A percentile compares a stretch with the other conserved stretches of the same genome.
Evolutionary conservation across 2,888 invertebrate genomes (phyloP).

Genomic region (Barypeithes pellucidus): DNA sequence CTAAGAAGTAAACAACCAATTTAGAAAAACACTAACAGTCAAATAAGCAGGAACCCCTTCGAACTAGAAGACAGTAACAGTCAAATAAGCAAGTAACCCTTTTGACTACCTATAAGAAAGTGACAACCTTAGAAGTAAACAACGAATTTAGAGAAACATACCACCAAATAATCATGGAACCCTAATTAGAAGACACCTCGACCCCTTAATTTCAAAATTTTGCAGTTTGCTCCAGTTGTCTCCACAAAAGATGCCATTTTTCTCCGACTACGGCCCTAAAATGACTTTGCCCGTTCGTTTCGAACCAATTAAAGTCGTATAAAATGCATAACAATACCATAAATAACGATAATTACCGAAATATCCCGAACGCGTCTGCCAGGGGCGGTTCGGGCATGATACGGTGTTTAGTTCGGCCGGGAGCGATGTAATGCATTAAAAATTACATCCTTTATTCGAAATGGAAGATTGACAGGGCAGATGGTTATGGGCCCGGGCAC

Average conservation of each 20-base stretch:
- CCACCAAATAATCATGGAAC: no score
- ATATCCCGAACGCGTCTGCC: conserved; percentile 10
- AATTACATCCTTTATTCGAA: conserved; percentile 53
- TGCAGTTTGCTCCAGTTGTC: background rate
- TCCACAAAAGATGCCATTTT: background rate
- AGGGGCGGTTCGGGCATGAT: conserved; percentile 37
- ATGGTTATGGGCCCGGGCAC: conserved; percentile 53
- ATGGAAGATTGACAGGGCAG: conserved; percentile 53
- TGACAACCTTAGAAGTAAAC: no score
- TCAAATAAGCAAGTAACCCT: no score
- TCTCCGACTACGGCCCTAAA: background rate
- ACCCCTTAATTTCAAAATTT: no score
- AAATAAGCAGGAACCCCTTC: no score
- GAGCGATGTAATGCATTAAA: conserved; percentile 52
- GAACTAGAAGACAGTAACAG: no score
- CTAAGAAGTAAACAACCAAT: no score
- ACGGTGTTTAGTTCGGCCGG: conserved; percentile 48
- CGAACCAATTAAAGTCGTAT: conserved; percentile 7
- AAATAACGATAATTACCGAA: conserved; percentile 28
- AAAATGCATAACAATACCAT: conserved; percentile 29
- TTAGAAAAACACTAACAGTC: no score
- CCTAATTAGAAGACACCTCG: no score
- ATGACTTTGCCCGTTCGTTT: conserved; percentile 7
- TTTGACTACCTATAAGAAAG: no score
- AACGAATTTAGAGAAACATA: no score